Percentiles rank a stretch among this genome's conserved stretches.
These are phyloP conservation scores for Florisuga fusca DNA, from an alignment of 2,797 vertebrate species.

Conservation along the genomic window DNA sequence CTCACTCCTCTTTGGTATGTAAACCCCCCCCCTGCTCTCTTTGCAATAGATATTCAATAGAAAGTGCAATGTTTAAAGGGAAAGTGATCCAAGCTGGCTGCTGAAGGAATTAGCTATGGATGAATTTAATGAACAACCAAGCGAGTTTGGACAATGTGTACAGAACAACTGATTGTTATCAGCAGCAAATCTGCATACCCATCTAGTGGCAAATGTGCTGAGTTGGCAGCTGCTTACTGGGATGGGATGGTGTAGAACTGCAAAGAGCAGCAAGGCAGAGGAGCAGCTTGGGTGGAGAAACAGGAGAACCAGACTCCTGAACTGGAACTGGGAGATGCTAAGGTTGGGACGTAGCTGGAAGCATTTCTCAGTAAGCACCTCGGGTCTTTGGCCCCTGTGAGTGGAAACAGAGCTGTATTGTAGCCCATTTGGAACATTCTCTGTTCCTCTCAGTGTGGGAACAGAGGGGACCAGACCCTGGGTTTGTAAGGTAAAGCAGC, in stretches of 20 bases:
- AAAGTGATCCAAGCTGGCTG: constrained; percentile 38
- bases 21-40: not conserved
- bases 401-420: not conserved
- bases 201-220: not conserved
- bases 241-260: not conserved
- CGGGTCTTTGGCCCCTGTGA: fast-evolving
- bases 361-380: not conserved
- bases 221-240: not conserved
- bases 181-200: not conserved
- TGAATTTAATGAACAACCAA: constrained; percentile 8
- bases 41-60: constrained; percentile 16
- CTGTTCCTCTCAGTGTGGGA: not conserved
- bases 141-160: not conserved
- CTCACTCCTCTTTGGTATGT: not conserved
- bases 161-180: not conserved
- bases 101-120: not conserved
- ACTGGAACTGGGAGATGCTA: not conserved
- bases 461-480: not conserved
- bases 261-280: not conserved
- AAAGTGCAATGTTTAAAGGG: constrained; percentile 22
- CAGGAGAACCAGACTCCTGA: not conserved
- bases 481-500: not conserved
- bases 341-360: not conserved
- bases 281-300: not conserved
- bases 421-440: not conserved